Evolutionary conservation across 2,113 vertebrate genomes (phyloP).

Genomic region (Pipa parva): DNA sequence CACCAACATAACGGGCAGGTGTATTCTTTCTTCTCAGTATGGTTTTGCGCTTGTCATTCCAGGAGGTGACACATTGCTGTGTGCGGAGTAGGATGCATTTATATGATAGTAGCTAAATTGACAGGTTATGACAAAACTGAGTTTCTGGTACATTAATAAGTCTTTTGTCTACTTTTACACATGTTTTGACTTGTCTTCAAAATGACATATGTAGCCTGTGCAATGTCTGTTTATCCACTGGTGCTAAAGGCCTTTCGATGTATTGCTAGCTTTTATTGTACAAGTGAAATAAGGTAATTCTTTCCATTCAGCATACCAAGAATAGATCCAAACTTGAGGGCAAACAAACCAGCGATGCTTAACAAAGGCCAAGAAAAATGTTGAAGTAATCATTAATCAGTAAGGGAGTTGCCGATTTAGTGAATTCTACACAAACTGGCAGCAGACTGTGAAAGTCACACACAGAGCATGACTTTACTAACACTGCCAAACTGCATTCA

Average conservation of each 20-base stretch:
- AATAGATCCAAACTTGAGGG: slow-evolving; percentile 73
- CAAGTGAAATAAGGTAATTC: slow-evolving; percentile 81
- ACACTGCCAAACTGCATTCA: too few relatives aligned
- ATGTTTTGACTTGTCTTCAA: slow-evolving; percentile 75
- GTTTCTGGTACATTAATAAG: slow-evolving; percentile 81
- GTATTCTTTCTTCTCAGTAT: slow-evolving; percentile 50
- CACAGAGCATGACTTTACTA: slow-evolving; percentile 78
- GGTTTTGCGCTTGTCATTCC: slow-evolving; percentile 69
- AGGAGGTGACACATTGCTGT: slow-evolving; percentile 70
- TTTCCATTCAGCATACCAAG: slow-evolving; percentile 65
- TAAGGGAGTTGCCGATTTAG: slow-evolving; percentile 91
- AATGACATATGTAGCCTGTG: slow-evolving; percentile 86
- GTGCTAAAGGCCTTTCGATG: slow-evolving; percentile 15
- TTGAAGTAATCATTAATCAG: slow-evolving; percentile 99
- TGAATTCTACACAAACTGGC: slow-evolving; percentile 85
- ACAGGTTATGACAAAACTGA: slow-evolving; percentile 74
- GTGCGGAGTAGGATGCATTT: slow-evolving; percentile 72
- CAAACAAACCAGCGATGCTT: slow-evolving; percentile 86
- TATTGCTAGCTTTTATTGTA: slow-evolving; percentile 1
- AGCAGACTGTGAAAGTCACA: slow-evolving; percentile 99
- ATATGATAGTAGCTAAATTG: slow-evolving; percentile 72
- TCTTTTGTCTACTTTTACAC: slow-evolving; percentile 86
- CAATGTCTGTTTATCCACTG: slow-evolving; percentile 25
- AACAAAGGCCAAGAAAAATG: slow-evolving; percentile 78
- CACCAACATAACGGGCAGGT: too few relatives aligned